Conservation (phyloP, 2,113 vertebrate species). For the Perognathus longimembris region DNA sequence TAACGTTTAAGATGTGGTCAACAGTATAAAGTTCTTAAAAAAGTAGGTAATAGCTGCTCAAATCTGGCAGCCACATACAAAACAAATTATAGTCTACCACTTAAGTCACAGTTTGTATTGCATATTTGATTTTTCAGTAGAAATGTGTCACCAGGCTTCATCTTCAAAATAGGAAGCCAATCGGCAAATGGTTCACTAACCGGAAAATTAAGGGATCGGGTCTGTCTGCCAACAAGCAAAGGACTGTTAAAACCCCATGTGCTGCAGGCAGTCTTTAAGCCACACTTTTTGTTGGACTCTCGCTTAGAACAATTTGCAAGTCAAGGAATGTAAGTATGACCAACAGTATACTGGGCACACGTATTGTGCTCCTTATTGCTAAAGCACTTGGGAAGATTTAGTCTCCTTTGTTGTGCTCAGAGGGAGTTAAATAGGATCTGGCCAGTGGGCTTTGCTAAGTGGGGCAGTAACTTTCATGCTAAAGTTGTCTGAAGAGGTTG, state of each 20-base stretch:
- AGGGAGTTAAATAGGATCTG: slow-evolving; percentile 50
- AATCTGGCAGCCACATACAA: slow-evolving; percentile 67
- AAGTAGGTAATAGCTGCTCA: slow-evolving; percentile 55
- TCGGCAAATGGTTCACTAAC: background rate
- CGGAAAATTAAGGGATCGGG: background rate
- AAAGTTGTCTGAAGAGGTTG: slow-evolving; percentile 31
- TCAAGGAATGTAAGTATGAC: background rate
- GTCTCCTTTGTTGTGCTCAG: slow-evolving; percentile 54
- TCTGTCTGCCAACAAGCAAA: background rate
- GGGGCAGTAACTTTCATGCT: slow-evolving; percentile 47
- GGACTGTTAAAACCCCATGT: background rate
- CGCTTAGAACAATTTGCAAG: background rate
- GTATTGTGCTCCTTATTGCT: slow-evolving; percentile 12
- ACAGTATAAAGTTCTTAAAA: slow-evolving; percentile 70
- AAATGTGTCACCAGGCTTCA: slow-evolving; percentile 20
- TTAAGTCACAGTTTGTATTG: slow-evolving; percentile 52
- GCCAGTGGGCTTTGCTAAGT: slow-evolving; percentile 37
- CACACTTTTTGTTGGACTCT: background rate
- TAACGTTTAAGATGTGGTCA: slow-evolving; percentile 77
- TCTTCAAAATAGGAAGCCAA: slow-evolving; percentile 44
- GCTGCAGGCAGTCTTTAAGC: background rate
- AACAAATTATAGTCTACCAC: slow-evolving; percentile 53
- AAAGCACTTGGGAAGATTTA: slow-evolving; percentile 54
- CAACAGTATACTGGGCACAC: background rate
- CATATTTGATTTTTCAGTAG: slow-evolving; percentile 56